Evolutionary conservation across 2,888 invertebrate genomes (phyloP).

Genomic region (Amiota minor): DNA sequence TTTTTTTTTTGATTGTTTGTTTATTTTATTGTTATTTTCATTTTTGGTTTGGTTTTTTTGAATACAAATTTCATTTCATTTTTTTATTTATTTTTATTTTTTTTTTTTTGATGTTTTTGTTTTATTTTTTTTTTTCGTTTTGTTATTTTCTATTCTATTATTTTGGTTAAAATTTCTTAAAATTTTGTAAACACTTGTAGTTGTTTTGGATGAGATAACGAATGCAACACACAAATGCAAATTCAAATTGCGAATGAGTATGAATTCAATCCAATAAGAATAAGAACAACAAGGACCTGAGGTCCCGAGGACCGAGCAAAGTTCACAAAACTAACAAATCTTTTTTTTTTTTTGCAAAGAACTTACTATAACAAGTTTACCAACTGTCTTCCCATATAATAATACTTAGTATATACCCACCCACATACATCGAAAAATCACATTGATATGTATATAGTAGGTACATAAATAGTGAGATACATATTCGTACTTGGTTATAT

Average conservation of each 20-base stretch:
- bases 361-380: neutral
- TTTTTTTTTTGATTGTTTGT: neutral
- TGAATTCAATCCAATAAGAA: neutral
- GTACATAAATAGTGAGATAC: neutral
- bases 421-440: neutral
- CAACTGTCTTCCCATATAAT: neutral
- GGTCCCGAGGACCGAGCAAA: neutral
- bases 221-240: constrained; percentile 1
- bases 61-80: neutral
- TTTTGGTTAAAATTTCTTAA: no score
- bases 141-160: no score
- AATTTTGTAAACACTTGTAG: neutral
- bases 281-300: neutral
- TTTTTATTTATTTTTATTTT: constrained; percentile 3
- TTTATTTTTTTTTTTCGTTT: neutral
- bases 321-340: constrained; percentile 18
- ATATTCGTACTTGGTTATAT: no score
- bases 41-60: neutral
- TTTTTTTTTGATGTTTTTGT: neutral
- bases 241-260: neutral
- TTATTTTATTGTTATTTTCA: neutral
- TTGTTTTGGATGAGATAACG: neutral
- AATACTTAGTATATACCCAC: neutral
- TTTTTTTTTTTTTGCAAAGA: constrained; percentile 6
- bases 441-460: neutral